A percentile compares a stretch with the other conserved stretches of the same genome.
These are phyloP conservation scores for Candidula unifasciata DNA, from an alignment of 2,888 invertebrate species.

Conservation along the genomic window DNA sequence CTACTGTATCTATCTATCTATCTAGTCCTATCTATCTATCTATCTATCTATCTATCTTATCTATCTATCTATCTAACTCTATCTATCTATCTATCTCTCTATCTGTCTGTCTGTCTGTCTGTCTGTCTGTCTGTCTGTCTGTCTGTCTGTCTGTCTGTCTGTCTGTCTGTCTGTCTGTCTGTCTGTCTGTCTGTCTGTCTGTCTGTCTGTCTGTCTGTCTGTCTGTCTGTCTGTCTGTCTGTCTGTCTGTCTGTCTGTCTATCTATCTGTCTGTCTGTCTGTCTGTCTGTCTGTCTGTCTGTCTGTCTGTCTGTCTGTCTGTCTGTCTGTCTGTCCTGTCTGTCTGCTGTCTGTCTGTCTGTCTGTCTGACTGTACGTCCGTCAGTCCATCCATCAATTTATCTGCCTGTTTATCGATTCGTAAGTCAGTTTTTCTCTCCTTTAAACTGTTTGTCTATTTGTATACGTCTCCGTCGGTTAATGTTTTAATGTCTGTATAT, in stretches of 20 bases:
- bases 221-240: slow-evolving; percentile 18
- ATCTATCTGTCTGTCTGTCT: neutral
- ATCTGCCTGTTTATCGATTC: too few relatives aligned
- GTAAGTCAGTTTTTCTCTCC: too few relatives aligned
- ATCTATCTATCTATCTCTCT: too few relatives aligned
- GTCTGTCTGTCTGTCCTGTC: neutral
- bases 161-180: slow-evolving; percentile 6
- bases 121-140: slow-evolving; percentile 13
- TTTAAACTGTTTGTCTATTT: too few relatives aligned
- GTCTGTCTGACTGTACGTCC: neutral
- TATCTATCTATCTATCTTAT: neutral
- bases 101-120: slow-evolving; percentile 24
- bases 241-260: slow-evolving; percentile 21
- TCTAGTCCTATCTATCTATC: neutral
- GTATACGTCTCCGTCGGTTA: too few relatives aligned
- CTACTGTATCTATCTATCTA: slow-evolving; percentile 13
- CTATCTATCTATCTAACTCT: neutral
- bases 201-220: neutral
- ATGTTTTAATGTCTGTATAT: too few relatives aligned
- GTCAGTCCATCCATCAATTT: too few relatives aligned
- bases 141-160: slow-evolving; percentile 12
- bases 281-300: slow-evolving; percentile 23
- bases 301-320: slow-evolving; percentile 27
- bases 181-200: slow-evolving; percentile 31
- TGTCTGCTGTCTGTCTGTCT: neutral